phyloP scores from a whole-genome alignment of 1,140 invertebrate genomes.

The Caerostris darwini region DNA sequence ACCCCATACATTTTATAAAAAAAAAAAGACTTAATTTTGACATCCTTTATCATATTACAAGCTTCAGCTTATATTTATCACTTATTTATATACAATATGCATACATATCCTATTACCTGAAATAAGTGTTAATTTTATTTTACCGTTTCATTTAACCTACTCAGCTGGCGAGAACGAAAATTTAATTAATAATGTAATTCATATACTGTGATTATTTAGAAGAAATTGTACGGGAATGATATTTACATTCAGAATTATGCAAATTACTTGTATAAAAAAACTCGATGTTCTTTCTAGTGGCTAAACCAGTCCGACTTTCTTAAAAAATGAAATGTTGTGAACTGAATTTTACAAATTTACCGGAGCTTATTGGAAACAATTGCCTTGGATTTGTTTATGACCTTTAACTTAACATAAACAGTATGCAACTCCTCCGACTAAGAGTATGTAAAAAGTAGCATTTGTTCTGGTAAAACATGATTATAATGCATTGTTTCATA shows the following conservation, averaged over 20 bases:
- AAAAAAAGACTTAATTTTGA: too few relatives aligned
- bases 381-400: background rate
- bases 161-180: too few relatives aligned
- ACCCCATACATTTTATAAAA: too few relatives aligned
- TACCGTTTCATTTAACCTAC: too few relatives aligned
- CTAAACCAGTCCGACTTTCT: background rate
- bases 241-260: background rate
- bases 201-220: too few relatives aligned
- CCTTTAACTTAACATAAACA: background rate
- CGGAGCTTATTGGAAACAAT: background rate
- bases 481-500: background rate
- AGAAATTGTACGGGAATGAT: too few relatives aligned
- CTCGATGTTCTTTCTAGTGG: background rate
- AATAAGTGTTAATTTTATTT: too few relatives aligned
- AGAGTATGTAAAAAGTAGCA: background rate
- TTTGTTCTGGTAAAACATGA: background rate
- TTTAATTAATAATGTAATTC: too few relatives aligned
- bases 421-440: background rate
- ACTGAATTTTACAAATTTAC: conserved; percentile 33
- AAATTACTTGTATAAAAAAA: background rate
- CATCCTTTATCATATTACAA: too few relatives aligned
- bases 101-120: too few relatives aligned
- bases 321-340: background rate
- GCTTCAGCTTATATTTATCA: too few relatives aligned
- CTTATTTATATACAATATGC: too few relatives aligned